Evolutionary conservation across 2,797 vertebrate species (phyloP), one percentile per base, ranked within the genome.

Genomic region (Anguilla megastoma): DNA sequence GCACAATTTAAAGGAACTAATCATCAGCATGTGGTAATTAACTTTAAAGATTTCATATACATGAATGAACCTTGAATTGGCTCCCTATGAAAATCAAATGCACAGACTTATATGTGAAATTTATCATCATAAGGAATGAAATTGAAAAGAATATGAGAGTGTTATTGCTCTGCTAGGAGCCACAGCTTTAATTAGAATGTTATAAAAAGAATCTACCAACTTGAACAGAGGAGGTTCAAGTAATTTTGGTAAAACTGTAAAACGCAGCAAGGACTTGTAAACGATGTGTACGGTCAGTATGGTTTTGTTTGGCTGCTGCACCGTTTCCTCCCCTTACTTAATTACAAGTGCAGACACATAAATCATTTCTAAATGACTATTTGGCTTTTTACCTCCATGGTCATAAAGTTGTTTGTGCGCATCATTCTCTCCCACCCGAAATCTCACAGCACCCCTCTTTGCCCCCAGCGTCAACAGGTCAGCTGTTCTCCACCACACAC

Each of bases 11-110:
- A 79, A 79, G 33, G 5, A 79, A 79, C 2, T 41, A 5, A 41
- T 79, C 4, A 21, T 45, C 74, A 45, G 74, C 33, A 79, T 24
- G 74, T 45, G 74, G 33, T 79, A 79, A 79, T 79, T 79, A 79
- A 79, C 33, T 79, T 18, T 71, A 71, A 27, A 30, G 69, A 71
- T 71, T 71, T 71, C 33, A 79, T 45, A 79, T 79, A 79, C 74
- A 79, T 79, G 74, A 79, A 21, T 79, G 74, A 79, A 21, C 33
- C 74, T 36, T 79, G 33, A 21, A 21, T 45, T 45, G 74, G 36
- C 36, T 79, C 74, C 6, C 0, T 18, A 16, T 79, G 16, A 79
- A 71, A 71, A 30, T 14, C 27, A 71, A 71, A 71, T 71, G 8
- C 69, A 71, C 74, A 79, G 9, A 79, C 74, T 45, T 45, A 0